phyloP scores from a whole-genome alignment of 1,140 invertebrate species.

The Zaprionus vittiger region DNA sequence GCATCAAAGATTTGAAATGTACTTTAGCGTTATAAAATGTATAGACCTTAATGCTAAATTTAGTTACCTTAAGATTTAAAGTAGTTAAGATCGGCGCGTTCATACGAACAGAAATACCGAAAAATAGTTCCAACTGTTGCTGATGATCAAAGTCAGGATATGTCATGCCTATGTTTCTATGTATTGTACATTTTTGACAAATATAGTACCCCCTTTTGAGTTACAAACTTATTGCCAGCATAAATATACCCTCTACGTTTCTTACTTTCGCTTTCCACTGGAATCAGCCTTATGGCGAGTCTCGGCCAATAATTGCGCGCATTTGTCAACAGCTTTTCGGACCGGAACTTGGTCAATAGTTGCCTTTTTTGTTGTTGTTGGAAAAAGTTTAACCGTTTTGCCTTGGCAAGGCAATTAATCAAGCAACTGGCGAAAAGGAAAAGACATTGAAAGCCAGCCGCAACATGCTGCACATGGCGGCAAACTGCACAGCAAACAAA shows the following conservation, averaged over 20 bases:
- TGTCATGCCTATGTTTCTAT: no score
- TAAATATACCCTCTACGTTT: background rate
- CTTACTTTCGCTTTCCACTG: slow-evolving; percentile 32
- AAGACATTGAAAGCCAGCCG: slow-evolving; percentile 33
- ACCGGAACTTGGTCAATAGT: slow-evolving; percentile 60
- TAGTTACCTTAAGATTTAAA: background rate
- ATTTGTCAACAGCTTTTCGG: slow-evolving; percentile 56
- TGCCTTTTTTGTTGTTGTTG: slow-evolving; percentile 33
- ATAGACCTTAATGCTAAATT: background rate
- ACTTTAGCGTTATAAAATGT: no score
- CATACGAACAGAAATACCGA: background rate
- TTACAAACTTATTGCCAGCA: background rate
- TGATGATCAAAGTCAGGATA: no score
- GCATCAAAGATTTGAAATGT: no score
- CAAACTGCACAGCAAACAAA: slow-evolving; percentile 14
- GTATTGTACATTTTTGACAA: background rate
- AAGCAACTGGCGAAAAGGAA: slow-evolving; percentile 63
- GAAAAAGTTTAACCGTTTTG: slow-evolving; percentile 51
- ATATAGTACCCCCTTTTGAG: background rate
- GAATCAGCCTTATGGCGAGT: slow-evolving; percentile 1
- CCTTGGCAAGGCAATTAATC: slow-evolving; percentile 68
- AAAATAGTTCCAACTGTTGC: no score
- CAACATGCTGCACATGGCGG: slow-evolving; percentile 19
- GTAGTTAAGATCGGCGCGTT: background rate
- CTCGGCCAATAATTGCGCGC: slow-evolving; percentile 29